phyloP scores from a whole-genome alignment of 2,113 vertebrate species.

The Centropristis striata region DNA sequence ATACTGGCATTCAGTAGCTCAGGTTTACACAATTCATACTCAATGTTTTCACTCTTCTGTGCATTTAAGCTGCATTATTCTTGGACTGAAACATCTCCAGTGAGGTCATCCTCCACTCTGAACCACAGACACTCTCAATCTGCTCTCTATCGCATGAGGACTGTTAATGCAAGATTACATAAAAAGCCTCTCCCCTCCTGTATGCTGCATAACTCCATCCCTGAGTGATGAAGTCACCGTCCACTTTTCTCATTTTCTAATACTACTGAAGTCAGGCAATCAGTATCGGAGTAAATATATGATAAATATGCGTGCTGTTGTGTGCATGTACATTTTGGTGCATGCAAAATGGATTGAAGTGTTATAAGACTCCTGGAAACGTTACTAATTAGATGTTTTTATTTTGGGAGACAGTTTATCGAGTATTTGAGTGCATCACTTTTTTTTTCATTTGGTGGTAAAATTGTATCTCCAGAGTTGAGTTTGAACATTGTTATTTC shows the following conservation, averaged over 20 bases:
- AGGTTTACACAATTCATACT: constrained; percentile 51
- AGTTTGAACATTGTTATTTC: constrained; percentile 63
- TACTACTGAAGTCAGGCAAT: constrained; percentile 88
- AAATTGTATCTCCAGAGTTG: constrained; percentile 55
- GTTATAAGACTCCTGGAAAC: constrained; percentile 65
- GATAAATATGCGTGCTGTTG: constrained; percentile 74
- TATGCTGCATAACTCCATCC: constrained; percentile 51
- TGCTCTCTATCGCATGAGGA: neutral
- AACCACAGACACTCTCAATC: neutral
- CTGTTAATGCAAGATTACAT: constrained; percentile 7
- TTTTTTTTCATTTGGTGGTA: constrained; percentile 60
- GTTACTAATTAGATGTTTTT: constrained; percentile 76
- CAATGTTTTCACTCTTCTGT: constrained; percentile 5
- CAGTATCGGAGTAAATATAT: constrained; percentile 78
- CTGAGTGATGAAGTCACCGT: constrained; percentile 21
- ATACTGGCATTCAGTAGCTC: constrained; percentile 46
- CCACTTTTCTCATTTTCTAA: constrained; percentile 73
- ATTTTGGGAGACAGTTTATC: constrained; percentile 71
- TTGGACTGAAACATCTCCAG: constrained; percentile 10
- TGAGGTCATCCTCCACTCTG: neutral
- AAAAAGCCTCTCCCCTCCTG: constrained; percentile 22
- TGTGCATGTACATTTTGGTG: constrained; percentile 73
- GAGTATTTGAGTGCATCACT: constrained; percentile 59
- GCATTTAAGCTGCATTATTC: constrained; percentile 18
- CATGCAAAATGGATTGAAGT: constrained; percentile 74